phyloP scores from a whole-genome alignment of 2,888 invertebrate genomes.

The Tromatobia lineatoria region DNA sequence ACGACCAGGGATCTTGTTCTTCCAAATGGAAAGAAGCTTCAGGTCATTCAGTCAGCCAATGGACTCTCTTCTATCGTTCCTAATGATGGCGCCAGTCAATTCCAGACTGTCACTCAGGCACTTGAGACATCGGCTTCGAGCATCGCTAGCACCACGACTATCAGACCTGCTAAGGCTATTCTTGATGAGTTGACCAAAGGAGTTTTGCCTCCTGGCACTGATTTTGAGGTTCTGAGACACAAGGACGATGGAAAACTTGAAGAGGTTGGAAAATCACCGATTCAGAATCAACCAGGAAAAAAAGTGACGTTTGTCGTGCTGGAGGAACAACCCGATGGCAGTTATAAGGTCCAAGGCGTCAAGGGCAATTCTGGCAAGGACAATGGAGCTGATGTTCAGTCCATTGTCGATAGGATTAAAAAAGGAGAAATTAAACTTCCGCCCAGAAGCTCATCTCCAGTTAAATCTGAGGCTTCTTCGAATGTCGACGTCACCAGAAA shows the following conservation, averaged over 20 bases:
- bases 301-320: slow-evolving; percentile 95
- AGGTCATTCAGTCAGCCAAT: slow-evolving; percentile 84
- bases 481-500: slow-evolving; percentile 69
- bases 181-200: slow-evolving; percentile 93
- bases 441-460: slow-evolving; percentile 86
- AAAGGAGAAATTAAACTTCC: slow-evolving; percentile 94
- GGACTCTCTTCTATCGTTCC: slow-evolving; percentile 77
- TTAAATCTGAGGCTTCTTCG: slow-evolving; percentile 75
- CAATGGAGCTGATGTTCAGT: slow-evolving; percentile 90
- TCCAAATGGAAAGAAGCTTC: slow-evolving; percentile 91
- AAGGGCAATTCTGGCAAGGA: slow-evolving; percentile 91
- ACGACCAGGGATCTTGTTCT: slow-evolving; percentile 91
- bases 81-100: slow-evolving; percentile 72
- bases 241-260: slow-evolving; percentile 91
- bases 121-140: slow-evolving; percentile 85
- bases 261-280: slow-evolving; percentile 88
- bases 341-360: slow-evolving; percentile 93
- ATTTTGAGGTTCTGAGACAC: slow-evolving; percentile 93
- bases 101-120: slow-evolving; percentile 69
- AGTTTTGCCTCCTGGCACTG: slow-evolving; percentile 92
- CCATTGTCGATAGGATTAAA: slow-evolving; percentile 92
- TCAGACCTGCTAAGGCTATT: slow-evolving; percentile 89
- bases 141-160: slow-evolving; percentile 86
- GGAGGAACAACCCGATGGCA: slow-evolving; percentile 94
- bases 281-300: slow-evolving; percentile 89